phyloP scores from a whole-genome alignment of 2,797 vertebrate species.

The Pempheris klunzingeri region DNA sequence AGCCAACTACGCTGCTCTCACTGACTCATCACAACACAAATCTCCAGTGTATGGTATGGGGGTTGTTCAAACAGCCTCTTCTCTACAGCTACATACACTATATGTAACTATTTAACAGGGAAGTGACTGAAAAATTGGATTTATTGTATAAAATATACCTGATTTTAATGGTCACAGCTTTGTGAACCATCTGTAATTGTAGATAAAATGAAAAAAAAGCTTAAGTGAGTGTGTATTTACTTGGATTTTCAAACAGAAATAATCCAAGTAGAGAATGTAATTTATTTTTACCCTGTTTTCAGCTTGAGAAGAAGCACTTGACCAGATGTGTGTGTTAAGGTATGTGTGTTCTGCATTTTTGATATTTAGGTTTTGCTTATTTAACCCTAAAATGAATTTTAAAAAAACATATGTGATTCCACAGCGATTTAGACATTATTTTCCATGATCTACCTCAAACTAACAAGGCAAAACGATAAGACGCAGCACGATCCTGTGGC shows the following conservation, averaged over 20 bases:
- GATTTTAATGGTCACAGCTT: not conserved
- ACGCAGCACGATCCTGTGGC: slow-evolving; percentile 45
- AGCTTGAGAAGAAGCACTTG: no score
- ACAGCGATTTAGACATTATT: not conserved
- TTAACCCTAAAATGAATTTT: not conserved
- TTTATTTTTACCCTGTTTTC: not conserved
- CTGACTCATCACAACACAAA: slow-evolving; percentile 61
- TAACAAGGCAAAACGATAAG: slow-evolving; percentile 25
- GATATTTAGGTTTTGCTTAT: not conserved
- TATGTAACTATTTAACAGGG: not conserved
- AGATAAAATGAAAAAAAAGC: slow-evolving; percentile 6
- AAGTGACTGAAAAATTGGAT: not conserved
- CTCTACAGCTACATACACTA: not conserved
- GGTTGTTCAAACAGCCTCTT: not conserved
- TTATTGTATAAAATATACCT: not conserved
- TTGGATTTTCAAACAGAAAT: not conserved
- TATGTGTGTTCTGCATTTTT: not conserved
- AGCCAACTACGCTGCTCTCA: slow-evolving; percentile 48
- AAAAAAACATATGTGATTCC: not conserved
- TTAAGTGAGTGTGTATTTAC: not conserved
- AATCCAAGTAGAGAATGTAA: not conserved
- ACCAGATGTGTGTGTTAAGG: no score
- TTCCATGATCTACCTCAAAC: slow-evolving; percentile 43
- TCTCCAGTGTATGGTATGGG: not conserved
- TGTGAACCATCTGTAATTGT: not conserved